Percentiles rank a stretch among this genome's conserved stretches.
phyloP scores from a whole-genome alignment of 2,888 invertebrate genomes.

The Conops quadrifasciatus region DNA sequence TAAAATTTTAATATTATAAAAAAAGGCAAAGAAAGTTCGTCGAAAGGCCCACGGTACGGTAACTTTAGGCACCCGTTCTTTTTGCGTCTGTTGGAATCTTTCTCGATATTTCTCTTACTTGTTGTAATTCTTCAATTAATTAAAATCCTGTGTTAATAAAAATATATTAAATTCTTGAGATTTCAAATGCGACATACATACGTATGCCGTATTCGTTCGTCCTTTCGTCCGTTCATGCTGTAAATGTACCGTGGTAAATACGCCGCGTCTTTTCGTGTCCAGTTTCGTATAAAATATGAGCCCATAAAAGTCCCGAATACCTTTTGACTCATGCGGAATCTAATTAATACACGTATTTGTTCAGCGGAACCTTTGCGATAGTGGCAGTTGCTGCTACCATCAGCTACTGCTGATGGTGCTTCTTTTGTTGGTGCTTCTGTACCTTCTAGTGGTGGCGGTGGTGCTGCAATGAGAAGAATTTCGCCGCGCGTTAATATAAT shows the following conservation, averaged over 20 bases:
- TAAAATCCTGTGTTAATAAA: constrained; percentile 32
- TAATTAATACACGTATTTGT: constrained; percentile 13
- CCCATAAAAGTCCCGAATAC: constrained; percentile 18
- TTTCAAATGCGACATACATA: neutral
- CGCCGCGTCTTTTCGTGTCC: neutral
- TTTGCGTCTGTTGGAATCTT: neutral
- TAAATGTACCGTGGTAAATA: neutral
- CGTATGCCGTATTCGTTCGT: neutral
- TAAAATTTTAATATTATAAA: no score
- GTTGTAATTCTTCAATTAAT: constrained; percentile 20
- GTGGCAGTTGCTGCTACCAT: neutral
- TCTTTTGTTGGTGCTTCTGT: neutral
- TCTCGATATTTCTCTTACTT: neutral
- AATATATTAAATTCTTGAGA: constrained; percentile 29
- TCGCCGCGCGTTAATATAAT: constrained; percentile 30
- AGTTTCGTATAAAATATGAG: constrained; percentile 18
- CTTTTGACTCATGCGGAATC: constrained; percentile 9
- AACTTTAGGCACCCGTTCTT: neutral
- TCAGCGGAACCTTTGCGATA: neutral
- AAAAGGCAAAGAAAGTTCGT: no score
- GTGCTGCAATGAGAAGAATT: constrained; percentile 20
- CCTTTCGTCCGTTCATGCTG: neutral
- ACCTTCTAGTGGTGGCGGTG: neutral
- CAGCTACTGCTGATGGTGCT: neutral
- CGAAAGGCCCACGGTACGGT: no score